Conservation (phyloP, 1,140 invertebrate species). For the Drosophila subpulchrella region DNA sequence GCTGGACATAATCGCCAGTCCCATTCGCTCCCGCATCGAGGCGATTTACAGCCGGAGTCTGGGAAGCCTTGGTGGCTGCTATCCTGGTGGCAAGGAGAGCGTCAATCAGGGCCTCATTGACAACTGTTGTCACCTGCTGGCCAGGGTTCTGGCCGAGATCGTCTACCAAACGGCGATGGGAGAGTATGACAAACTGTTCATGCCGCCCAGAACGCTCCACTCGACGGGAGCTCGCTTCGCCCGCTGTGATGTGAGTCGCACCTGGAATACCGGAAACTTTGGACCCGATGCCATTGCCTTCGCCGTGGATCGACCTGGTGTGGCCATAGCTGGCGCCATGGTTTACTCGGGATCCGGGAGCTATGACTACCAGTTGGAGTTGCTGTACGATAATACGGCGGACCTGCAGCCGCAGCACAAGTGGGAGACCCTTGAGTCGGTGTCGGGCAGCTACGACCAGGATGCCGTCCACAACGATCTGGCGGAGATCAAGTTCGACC, state of each 20-base stretch:
- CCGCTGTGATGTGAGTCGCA: constrained; percentile 93
- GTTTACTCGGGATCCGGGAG: constrained; percentile 95
- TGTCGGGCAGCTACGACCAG: constrained; percentile 81
- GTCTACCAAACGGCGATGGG: constrained; percentile 88
- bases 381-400: constrained; percentile 90
- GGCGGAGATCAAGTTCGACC: constrained; percentile 95
- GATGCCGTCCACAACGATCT: constrained; percentile 90
- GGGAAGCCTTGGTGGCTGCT: constrained; percentile 53
- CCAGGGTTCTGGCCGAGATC: constrained; percentile 94
- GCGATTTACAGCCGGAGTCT: constrained; percentile 75
- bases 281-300: constrained; percentile 98
- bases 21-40: constrained; percentile 88
- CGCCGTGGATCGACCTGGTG: constrained; percentile 94
- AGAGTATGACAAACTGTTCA: constrained; percentile 86
- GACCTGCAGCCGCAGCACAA: constrained; percentile 85
- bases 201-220: constrained; percentile 88
- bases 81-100: constrained; percentile 50
- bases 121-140: constrained; percentile 94
- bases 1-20: constrained; percentile 92
- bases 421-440: constrained; percentile 82
- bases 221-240: constrained; percentile 96
- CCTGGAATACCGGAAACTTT: constrained; percentile 98
- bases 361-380: constrained; percentile 96
- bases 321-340: constrained; percentile 93
- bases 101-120: constrained; percentile 87